A percentile compares a stretch with the other conserved stretches of the same genome.
These are phyloP conservation scores for Morpho achilles DNA, from an alignment of 2,888 invertebrate genomes.

Conservation along the genomic window DNA sequence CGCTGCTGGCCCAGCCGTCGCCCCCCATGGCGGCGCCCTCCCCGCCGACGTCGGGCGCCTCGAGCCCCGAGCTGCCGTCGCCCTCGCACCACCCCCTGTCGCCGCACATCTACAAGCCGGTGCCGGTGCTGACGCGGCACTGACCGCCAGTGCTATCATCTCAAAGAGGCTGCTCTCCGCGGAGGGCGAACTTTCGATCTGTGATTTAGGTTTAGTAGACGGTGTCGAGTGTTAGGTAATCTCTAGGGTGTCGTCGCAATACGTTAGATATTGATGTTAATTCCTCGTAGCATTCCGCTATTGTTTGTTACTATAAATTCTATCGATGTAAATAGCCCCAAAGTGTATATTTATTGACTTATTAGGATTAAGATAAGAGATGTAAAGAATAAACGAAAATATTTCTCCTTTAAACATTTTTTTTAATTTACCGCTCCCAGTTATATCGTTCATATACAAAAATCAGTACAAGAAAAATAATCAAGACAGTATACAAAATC, in stretches of 20 bases:
- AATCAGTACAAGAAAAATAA: no score
- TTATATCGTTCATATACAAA: not conserved
- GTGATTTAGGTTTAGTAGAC: conserved; percentile 63
- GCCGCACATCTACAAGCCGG: conserved; percentile 75
- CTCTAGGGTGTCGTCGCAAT: conserved; percentile 19
- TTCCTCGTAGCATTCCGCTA: conserved; percentile 55
- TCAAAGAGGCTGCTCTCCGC: conserved; percentile 40
- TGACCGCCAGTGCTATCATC: conserved; percentile 38
- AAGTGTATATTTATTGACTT: conserved; percentile 72
- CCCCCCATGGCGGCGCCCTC: conserved; percentile 59
- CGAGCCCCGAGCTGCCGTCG: conserved; percentile 64
- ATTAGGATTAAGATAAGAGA: conserved; percentile 56
- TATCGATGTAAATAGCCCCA: conserved; percentile 59
- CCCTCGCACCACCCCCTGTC: conserved; percentile 60
- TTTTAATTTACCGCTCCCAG: conserved; percentile 37
- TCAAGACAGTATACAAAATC: no score
- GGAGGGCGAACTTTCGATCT: conserved; percentile 51
- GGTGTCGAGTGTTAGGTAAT: conserved; percentile 17
- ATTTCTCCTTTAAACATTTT: conserved; percentile 51
- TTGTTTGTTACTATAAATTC: conserved; percentile 40
- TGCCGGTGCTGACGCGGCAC: conserved; percentile 78
- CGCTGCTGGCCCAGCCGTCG: conserved; percentile 52
- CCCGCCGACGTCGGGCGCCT: conserved; percentile 57
- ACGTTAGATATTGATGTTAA: conserved; percentile 35
- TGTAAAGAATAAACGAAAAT: conserved; percentile 56